Evolutionary conservation across 2,888 invertebrate genomes (phyloP).

Genomic region (Emmelina monodactyla): DNA sequence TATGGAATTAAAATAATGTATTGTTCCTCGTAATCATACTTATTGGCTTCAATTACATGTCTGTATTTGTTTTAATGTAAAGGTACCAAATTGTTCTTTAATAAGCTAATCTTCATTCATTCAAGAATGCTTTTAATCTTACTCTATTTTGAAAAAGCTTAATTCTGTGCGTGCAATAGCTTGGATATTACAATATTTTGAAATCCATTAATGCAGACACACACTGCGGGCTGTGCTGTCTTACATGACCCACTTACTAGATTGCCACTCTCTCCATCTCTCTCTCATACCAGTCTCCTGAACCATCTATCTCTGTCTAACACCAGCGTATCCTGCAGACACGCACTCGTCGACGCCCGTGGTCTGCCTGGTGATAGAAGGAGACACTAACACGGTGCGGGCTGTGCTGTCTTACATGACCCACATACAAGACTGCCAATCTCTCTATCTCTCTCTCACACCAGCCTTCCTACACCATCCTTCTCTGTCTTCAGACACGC

Average conservation of each 20-base stretch:
- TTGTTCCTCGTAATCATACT: no score
- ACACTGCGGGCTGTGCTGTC: no score
- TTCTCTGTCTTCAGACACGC: slow-evolving; percentile 71
- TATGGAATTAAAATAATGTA: no score
- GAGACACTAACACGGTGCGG: slow-evolving; percentile 95
- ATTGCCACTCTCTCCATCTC: background rate
- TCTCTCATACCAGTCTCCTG: background rate
- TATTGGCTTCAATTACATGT: no score
- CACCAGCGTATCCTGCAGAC: slow-evolving; percentile 60
- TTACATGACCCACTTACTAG: background rate
- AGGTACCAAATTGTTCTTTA: no score
- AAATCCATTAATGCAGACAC: no score
- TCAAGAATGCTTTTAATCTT: no score
- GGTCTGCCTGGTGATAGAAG: slow-evolving; percentile 96
- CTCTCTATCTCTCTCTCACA: background rate
- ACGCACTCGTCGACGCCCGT: slow-evolving; percentile 95
- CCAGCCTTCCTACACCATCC: background rate
- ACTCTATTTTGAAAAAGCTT: no score
- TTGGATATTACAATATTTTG: no score
- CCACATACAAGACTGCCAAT: slow-evolving; percentile 64
- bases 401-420: slow-evolving; percentile 97
- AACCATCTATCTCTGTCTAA: background rate
- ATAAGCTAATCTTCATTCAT: no score
- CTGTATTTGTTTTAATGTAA: no score
- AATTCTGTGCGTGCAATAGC: no score